Evolutionary conservation across 2,113 vertebrate species (phyloP).

Genomic region (Clarias magur): DNA sequence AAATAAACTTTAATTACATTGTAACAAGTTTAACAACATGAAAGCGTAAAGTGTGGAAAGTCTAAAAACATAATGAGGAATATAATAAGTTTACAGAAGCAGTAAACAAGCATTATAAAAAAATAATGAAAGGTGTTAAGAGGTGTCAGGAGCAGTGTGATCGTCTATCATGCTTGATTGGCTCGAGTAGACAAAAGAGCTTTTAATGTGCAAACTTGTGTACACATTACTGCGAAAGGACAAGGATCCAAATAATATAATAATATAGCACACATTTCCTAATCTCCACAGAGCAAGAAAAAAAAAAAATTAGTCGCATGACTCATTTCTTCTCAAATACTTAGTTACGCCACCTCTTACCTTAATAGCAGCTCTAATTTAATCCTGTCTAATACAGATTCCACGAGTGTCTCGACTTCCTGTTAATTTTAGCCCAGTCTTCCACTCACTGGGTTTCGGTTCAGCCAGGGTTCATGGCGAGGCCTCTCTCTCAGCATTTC

Average conservation of each 20-base stretch:
- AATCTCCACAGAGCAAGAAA: neutral
- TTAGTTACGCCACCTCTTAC: neutral
- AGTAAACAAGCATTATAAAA: too few relatives aligned
- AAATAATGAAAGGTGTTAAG: too few relatives aligned
- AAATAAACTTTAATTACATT: too few relatives aligned
- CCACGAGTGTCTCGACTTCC: neutral
- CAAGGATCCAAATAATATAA: neutral
- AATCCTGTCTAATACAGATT: neutral
- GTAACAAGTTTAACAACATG: too few relatives aligned
- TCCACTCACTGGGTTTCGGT: neutral
- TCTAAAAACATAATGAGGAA: too few relatives aligned
- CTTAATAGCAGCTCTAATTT: neutral
- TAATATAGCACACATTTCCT: neutral
- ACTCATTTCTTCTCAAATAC: neutral
- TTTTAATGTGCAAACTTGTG: neutral
- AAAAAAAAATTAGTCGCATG: neutral
- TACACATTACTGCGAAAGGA: neutral
- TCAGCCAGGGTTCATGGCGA: neutral
- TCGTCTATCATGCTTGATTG: neutral
- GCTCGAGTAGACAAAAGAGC: neutral
- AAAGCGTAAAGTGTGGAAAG: too few relatives aligned
- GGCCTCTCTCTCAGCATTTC: neutral
- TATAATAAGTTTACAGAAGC: too few relatives aligned
- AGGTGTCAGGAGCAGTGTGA: too few relatives aligned
- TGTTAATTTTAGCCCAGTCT: constrained; percentile 1